Conservation (phyloP, 1,140 invertebrate species). For the Frieseomelitta varia region DNA sequence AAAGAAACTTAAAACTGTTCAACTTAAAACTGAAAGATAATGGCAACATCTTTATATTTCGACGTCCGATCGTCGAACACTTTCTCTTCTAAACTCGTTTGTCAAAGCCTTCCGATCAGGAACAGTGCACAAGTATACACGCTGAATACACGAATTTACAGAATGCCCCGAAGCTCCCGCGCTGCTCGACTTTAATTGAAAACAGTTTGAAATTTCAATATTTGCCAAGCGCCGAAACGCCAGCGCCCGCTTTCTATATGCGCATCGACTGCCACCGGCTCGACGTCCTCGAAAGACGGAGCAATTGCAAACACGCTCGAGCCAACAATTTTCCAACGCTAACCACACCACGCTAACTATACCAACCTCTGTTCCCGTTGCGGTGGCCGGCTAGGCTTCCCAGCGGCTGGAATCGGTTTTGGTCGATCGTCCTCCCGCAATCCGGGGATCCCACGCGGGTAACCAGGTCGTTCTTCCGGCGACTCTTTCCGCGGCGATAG, state of each 20-base stretch:
- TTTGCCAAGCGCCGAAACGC: not conserved
- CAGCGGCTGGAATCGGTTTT: constrained; percentile 72
- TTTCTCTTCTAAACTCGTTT: no score
- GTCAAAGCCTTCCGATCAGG: no score
- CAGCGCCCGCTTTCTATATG: not conserved
- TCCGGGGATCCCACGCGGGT: constrained; percentile 73
- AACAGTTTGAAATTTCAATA: constrained; percentile 7
- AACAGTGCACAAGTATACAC: not conserved
- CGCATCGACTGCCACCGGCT: not conserved
- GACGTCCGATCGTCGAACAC: no score
- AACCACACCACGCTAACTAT: no score
- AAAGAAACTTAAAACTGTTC: no score
- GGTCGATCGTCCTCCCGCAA: constrained; percentile 74
- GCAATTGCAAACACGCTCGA: not conserved
- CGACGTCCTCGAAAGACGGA: not conserved
- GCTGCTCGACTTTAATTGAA: constrained; percentile 15
- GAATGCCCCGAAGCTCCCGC: not conserved
- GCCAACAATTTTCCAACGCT: not conserved
- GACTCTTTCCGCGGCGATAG: constrained; percentile 59
- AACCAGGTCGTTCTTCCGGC: constrained; percentile 70
- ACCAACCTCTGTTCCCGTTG: constrained; percentile 63
- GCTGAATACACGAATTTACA: not conserved
- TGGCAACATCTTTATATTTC: no score
- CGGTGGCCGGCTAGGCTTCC: constrained; percentile 71
- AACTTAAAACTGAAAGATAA: no score